Conservation (phyloP, 2,113 vertebrate species). For the Elephantulus edwardii region DNA sequence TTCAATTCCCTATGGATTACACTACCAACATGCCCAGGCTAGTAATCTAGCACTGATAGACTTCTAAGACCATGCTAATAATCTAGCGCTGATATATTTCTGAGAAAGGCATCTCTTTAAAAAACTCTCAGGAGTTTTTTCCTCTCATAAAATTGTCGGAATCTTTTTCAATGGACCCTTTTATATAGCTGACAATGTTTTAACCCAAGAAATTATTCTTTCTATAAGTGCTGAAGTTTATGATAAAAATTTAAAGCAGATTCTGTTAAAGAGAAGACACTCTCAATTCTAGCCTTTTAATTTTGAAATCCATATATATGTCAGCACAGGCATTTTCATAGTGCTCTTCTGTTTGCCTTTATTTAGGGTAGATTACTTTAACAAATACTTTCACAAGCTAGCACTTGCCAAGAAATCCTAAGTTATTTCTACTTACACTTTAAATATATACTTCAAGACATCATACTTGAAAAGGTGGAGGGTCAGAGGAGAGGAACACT, state of each 20-base stretch:
- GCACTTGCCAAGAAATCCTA: neutral
- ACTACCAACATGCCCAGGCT: too few relatives aligned
- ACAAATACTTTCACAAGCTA: neutral
- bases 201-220: neutral
- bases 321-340: conserved; percentile 18
- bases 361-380: neutral
- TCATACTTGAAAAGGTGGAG: too few relatives aligned
- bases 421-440: neutral
- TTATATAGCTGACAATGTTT: neutral
- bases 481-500: too few relatives aligned
- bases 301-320: neutral
- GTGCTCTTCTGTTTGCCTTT: neutral
- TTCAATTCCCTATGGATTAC: too few relatives aligned
- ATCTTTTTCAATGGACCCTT: neutral
- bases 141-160: neutral
- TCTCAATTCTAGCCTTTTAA: neutral
- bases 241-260: neutral
- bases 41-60: too few relatives aligned
- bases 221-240: neutral
- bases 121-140: neutral
- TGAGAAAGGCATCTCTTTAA: neutral
- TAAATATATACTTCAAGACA: neutral
- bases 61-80: too few relatives aligned
- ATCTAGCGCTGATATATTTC: neutral
- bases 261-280: neutral